phyloP scores from a whole-genome alignment of 2,113 vertebrate species.

The Phalacrocorax aristotelis region DNA sequence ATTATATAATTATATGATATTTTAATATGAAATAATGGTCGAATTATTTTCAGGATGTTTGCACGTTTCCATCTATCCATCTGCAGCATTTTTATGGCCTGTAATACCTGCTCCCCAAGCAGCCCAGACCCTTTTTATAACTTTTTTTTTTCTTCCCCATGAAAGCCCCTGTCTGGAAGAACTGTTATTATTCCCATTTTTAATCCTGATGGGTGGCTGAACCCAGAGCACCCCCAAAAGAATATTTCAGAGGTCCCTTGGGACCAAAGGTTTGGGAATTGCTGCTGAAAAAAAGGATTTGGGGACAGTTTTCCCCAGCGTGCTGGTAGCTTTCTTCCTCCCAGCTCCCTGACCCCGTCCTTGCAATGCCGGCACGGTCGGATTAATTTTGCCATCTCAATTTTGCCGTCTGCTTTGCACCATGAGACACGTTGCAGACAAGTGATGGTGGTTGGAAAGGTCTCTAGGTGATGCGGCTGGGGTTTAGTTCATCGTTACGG shows the following conservation, averaged over 20 bases:
- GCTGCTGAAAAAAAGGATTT: neutral
- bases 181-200: neutral
- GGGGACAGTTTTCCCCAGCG: neutral
- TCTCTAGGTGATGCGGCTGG: neutral
- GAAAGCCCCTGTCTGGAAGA: neutral
- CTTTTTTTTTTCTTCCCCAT: neutral
- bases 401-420: neutral
- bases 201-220: neutral
- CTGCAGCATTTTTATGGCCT: neutral
- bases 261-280: neutral
- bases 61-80: neutral
- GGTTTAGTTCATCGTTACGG: neutral
- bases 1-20: neutral
- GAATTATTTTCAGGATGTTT: neutral
- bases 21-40: neutral
- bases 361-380: accelerated
- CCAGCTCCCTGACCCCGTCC: neutral
- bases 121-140: neutral
- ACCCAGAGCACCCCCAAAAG: neutral
- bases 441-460: neutral
- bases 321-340: accelerated
- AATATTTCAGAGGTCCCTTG: neutral
- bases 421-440: accelerated
- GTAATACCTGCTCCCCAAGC: neutral
- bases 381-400: neutral